Evolutionary conservation across 1,140 invertebrate species (phyloP), one percentile per base, ranked within the genome.

Genomic region (Luehdorfia chinensis): DNA sequence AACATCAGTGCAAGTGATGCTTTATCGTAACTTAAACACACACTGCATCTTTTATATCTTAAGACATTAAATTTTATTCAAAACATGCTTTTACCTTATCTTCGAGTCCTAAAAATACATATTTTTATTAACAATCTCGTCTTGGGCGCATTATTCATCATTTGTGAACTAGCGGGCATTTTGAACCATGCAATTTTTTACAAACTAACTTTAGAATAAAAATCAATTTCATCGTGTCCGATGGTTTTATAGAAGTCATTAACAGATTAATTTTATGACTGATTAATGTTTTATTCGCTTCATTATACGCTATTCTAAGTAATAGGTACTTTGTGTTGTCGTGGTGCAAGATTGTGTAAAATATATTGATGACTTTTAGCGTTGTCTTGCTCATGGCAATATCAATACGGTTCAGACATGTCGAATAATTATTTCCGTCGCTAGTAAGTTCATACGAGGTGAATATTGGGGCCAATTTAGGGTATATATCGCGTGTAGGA

Each of bases 1-100:
- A 44, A 62, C 36, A 55, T 55, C 50, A 62, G 54, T 64, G 55
- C 65, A 66, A 65, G 55, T 61, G 53, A 54, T 43, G 46, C 53
- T 53, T 52, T 56, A 47, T 37, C 50, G 54, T 59, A 31, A 61
- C 65, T 59, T 56, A 55, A 13, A 4, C 11, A 11, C 9, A 18
- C 19, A 1, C n/a, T 5, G 21, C 18, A 1, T 1, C 9, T 7
- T 62, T 45, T 47, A 27, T 34, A 41, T 16, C 44, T 39, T n/a
- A n/a, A n/a, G n/a, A n/a, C n/a, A n/a, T 37, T 12, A 28, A 30
- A 7, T 44, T 51, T 37, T 43, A 41, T 49, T 45, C 28, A 46
- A 41, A 25, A 16, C 27, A 41, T 41, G 27, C 47, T 58, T 49
- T 52, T 58, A 55, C 41, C 47, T 59, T 59, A 48, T 55, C 50